These are phyloP conservation scores for Psammodynastes pulverulentus DNA, from an alignment of 2,113 vertebrate species.

Conservation along the genomic window DNA sequence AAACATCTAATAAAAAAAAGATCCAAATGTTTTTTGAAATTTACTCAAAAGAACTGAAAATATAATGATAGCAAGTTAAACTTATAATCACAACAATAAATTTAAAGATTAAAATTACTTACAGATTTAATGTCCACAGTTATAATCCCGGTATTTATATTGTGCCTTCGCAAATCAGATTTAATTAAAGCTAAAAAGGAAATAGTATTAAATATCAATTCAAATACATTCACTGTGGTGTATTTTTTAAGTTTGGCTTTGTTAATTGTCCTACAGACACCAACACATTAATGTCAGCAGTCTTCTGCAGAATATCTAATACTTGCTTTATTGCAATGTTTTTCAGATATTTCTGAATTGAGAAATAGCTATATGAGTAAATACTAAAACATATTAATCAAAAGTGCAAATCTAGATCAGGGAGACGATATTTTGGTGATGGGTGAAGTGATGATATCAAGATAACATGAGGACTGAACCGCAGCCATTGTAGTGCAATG, in stretches of 20 bases:
- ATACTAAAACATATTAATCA: neutral
- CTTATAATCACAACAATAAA: neutral
- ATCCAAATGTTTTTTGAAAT: neutral
- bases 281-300: neutral
- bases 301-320: neutral
- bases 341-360: neutral
- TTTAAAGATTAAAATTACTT: slow-evolving; percentile 55
- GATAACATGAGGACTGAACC: neutral
- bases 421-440: neutral
- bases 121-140: slow-evolving; percentile 65
- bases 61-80: neutral
- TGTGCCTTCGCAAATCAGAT: slow-evolving; percentile 84
- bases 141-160: slow-evolving; percentile 70
- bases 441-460: neutral
- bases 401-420: neutral
- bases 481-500: neutral
- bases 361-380: neutral
- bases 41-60: neutral
- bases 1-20: neutral
- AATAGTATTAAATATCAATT: neutral
- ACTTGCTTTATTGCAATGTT: neutral
- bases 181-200: slow-evolving; percentile 80
- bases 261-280: neutral
- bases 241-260: neutral
- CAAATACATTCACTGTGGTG: neutral